Base-by-base conservation (phyloP, 1,140 invertebrate genomes). In the Arion vulgaris region DNA sequence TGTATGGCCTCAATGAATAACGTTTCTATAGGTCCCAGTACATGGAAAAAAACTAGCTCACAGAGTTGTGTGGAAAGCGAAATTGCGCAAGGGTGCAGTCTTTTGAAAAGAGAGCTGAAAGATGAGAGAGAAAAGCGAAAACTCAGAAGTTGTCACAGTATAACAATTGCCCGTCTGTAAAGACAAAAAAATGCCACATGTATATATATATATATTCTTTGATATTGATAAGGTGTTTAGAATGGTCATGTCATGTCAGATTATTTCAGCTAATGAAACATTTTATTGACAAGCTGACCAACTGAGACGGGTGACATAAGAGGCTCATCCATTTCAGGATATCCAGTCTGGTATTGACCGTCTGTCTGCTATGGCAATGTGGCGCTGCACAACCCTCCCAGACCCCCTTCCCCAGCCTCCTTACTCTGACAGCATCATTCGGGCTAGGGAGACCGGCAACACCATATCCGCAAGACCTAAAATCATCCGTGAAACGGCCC, bases 401-500 rank as follows among this genome's bases (percentile, higher is more conserved):
- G 84, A 85, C 81, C 84, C 84, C 39, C 77, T 85, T 7, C 84
- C 84, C n/a, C 74, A 53, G 38, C 84, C 84, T 36, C 84, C 80
- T 17, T 85, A 80, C 72, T 85, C 84, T 28, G 68, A 82, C 57
- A 83, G 77, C 57, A 81, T 85, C 62, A 72, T 82, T 73, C 68
- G 84, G 23, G 84, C 84, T 23, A 36, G 84, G 9, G 84, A 85
- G 57, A 75, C 80, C 2, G 84, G 84, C 53, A 85, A 85, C 81
- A 85, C 84, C 13, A 81, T 81, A 68, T 85, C 84, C 0, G 84
- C 84, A 23, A 82, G 84, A 17, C 84, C 82, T 34, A 78, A 83
- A 39, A 81, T 85, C 84, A 85, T 85, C 82, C 72, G 84, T 49
- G 84, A 85, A 53, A 85, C 84, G 23, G 81, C 82, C 41, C 82